Percentiles rank a stretch among this genome's conserved stretches.
Evolutionary conservation across 2,888 invertebrate species (phyloP).

Genomic region (Pachliopta kotzebuea): DNA sequence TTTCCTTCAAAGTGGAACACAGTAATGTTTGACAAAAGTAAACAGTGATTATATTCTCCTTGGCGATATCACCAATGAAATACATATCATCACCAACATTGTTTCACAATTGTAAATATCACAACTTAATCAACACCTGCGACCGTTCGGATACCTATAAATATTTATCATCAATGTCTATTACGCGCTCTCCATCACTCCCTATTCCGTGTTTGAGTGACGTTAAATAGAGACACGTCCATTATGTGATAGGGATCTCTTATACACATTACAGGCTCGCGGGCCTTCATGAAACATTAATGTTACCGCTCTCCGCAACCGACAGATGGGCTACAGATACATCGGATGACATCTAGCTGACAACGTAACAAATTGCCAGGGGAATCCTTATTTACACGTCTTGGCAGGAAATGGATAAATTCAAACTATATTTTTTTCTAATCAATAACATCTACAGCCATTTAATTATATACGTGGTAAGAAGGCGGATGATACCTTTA

Average conservation of each 20-base stretch:
- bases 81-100: no score
- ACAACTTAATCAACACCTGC: conserved; percentile 18
- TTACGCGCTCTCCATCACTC: conserved; percentile 31
- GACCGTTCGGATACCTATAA: conserved; percentile 20
- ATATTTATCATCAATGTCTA: conserved; percentile 27
- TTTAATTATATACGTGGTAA: no score
- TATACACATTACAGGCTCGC: conserved; percentile 39
- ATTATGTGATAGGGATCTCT: conserved; percentile 77
- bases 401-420: conserved; percentile 27
- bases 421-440: not conserved
- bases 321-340: conserved; percentile 71
- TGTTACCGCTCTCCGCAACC: conserved; percentile 50
- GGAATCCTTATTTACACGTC: conserved; percentile 38
- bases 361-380: conserved; percentile 34
- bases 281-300: conserved; percentile 73
- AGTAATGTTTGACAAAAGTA: no score
- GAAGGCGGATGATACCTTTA: no score
- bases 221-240: conserved; percentile 66
- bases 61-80: no score
- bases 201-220: conserved; percentile 46
- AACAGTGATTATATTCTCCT: no score
- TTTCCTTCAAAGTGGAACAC: no score
- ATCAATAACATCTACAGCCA: no score
- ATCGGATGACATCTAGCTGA: conserved; percentile 48
- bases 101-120: conserved; percentile 6